Evolutionary conservation across 2,888 invertebrate genomes (phyloP), one percentile per base, ranked within the genome.

Genomic region (Tuta absoluta): DNA sequence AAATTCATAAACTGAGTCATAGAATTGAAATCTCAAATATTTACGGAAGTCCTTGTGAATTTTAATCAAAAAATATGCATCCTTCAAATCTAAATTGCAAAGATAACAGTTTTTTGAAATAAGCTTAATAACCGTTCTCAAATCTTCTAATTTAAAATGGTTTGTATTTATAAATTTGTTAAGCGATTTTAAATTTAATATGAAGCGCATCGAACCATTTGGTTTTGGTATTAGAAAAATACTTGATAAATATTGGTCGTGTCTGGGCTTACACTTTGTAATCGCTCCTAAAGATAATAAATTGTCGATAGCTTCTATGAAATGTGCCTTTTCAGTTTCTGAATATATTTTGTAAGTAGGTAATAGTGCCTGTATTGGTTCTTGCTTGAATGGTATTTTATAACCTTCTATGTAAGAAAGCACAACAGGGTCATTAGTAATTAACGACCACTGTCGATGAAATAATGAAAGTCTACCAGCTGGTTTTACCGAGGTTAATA

Each of bases 111-210:
- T 37, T 64, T 63, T 53, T 3, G 61, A 56, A 33, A 68, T 51
- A 8, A 66, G 37, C 41, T 68, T 68, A 11, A 65, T 7, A 12
- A 60, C 61, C 12, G 67, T 69, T 17, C 67, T 45, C 1, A 69
- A 38, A 48, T 69, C 67, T 45, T 69, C 67, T 8, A 68, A 14
- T 62, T 68, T 68, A 51, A 67, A 69, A 58, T 69, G 69, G 11
- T 59, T 17, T 1, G 67, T 68, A 10, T 63, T 17, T 11, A 69
- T 67, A 38, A 65, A 61, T 63, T 61, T 61, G 28, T 65, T 67
- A 49, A 58, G 53, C 0, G 19, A 14, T 51, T 65, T 65, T 51
- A 63, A 38, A 38, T 67, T 67, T 45, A 63, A 45, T 17, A 63
- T 63, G 19, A 63, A 63, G 5, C 56, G 41, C 62, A 28, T 33